Evolutionary conservation across 2,888 invertebrate genomes (phyloP).

Genomic region (Liopterus haemorrhoidalis): DNA sequence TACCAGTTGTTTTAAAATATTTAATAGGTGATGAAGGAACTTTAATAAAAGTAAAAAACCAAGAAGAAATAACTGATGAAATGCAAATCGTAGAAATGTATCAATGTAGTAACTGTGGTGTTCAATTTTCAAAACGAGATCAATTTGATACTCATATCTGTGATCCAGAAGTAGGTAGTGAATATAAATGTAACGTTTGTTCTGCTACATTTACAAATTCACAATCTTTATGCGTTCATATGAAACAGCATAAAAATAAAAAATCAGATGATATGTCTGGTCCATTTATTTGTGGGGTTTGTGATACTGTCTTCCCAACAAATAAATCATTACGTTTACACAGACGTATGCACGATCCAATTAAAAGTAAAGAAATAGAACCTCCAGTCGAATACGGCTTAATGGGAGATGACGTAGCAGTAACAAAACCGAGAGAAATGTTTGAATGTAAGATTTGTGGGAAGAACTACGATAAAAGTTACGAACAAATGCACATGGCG

Average conservation of each 20-base stretch:
- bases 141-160: conserved; percentile 48
- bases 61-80: conserved; percentile 30
- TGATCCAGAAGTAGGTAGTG: conserved; percentile 26
- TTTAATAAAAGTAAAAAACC: conserved; percentile 31
- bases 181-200: conserved; percentile 48
- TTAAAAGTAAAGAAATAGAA: conserved; percentile 51
- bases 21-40: conserved; percentile 33
- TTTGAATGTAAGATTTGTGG: conserved; percentile 48
- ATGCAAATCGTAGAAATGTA: conserved; percentile 40
- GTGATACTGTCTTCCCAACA: conserved; percentile 61
- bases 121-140: conserved; percentile 46
- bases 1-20: conserved; percentile 36
- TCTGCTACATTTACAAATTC: conserved; percentile 49
- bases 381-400: conserved; percentile 47
- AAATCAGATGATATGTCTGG: conserved; percentile 34
- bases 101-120: conserved; percentile 47
- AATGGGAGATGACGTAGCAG: conserved; percentile 37
- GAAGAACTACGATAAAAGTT: conserved; percentile 48
- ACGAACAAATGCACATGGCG: conserved; percentile 59
- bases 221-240: conserved; percentile 56
- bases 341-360: conserved; percentile 67
- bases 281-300: conserved; percentile 56
- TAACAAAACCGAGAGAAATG: conserved; percentile 42
- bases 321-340: conserved; percentile 64
- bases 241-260: conserved; percentile 51